Percentiles rank a stretch among this genome's conserved stretches.
phyloP scores from a whole-genome alignment of 2,888 invertebrate genomes.

The Drosophila rellima region DNA sequence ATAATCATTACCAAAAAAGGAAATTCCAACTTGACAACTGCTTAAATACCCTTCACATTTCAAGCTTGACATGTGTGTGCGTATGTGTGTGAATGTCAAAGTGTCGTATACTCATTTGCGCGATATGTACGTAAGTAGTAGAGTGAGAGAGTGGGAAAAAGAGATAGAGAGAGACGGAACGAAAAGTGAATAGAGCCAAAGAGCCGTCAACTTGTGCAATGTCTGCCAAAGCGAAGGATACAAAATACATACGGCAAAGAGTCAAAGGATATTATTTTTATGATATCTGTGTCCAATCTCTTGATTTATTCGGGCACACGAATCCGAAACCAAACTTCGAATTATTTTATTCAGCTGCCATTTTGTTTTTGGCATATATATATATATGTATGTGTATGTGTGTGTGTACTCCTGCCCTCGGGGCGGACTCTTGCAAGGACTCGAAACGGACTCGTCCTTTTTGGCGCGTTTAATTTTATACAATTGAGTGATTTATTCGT shows the following conservation, averaged over 20 bases:
- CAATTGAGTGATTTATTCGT: conserved; percentile 85
- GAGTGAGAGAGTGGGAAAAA: background rate
- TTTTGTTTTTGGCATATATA: conserved; percentile 64
- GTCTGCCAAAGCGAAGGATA: conserved; percentile 57
- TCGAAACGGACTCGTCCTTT: conserved; percentile 48
- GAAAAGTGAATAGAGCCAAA: conserved; percentile 16
- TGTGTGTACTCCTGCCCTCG: background rate
- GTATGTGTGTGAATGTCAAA: conserved; percentile 49
- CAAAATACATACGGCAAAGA: conserved; percentile 34
- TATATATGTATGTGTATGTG: conserved; percentile 22
- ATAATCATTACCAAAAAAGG: background rate
- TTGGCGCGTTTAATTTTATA: conserved; percentile 79
- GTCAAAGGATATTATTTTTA: conserved; percentile 84
- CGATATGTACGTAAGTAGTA: conserved; percentile 26
- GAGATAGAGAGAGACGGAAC: background rate
- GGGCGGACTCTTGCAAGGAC: conserved; percentile 10
- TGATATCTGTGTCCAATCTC: conserved; percentile 86
- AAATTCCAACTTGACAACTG: conserved; percentile 25
- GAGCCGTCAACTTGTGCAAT: conserved; percentile 53
- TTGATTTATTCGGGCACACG: conserved; percentile 85
- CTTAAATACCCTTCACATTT: conserved; percentile 52
- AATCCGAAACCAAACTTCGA: conserved; percentile 67
- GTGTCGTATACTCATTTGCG: conserved; percentile 62
- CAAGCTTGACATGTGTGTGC: conserved; percentile 4
- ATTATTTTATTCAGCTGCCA: conserved; percentile 81